Evolutionary conservation across 2,113 vertebrate genomes (phyloP).

Genomic region (Riparia riparia): DNA sequence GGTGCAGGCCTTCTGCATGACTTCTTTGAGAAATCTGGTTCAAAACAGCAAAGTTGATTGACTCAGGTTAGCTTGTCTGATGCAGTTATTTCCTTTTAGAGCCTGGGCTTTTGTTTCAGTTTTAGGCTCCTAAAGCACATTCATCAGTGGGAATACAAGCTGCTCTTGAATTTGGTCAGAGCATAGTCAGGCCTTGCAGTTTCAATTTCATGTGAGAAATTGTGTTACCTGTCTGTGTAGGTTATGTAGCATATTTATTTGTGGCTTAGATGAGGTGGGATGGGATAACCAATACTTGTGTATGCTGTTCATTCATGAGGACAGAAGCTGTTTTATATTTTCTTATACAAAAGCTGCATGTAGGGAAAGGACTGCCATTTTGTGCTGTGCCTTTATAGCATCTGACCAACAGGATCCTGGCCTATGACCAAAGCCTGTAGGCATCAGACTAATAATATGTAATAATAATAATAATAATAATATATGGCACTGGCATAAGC

Average conservation of each 20-base stretch:
- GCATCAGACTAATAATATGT: neutral
- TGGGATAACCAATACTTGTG: neutral
- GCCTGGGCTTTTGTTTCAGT: neutral
- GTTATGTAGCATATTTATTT: neutral
- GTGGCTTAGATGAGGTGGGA: neutral
- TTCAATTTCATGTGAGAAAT: neutral
- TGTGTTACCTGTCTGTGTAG: neutral
- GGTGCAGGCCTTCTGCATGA: neutral
- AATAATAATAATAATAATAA: neutral
- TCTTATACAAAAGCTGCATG: neutral
- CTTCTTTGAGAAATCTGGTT: neutral
- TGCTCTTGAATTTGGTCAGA: neutral
- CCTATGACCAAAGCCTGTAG: neutral
- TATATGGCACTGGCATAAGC: neutral
- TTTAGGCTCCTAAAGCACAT: neutral
- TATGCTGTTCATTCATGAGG: neutral
- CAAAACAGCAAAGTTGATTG: neutral
- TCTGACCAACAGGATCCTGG: neutral
- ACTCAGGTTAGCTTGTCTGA: neutral
- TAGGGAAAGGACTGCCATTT: neutral
- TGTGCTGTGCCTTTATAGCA: neutral
- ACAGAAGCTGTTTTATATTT: neutral
- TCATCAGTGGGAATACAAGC: neutral
- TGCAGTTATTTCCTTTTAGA: neutral
- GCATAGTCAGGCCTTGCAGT: neutral